Base-by-base conservation (phyloP, 1,140 invertebrate genomes). In the Drosophila sechellia region DNA sequence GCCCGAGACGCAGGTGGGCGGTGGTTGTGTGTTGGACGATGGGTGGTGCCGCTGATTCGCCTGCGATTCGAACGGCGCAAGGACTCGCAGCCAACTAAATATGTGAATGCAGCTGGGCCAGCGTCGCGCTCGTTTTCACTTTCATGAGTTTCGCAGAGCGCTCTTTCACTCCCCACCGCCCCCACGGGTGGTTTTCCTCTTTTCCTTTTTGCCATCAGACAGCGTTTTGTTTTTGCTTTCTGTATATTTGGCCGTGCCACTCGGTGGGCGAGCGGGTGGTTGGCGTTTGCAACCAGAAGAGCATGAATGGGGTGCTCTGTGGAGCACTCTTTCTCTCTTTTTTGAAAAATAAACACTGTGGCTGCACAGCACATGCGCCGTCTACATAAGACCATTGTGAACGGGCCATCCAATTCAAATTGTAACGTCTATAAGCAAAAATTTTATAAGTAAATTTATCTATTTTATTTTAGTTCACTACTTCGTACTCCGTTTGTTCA, bases 21-120 rank as follows among this genome's bases (percentile, higher is more conserved):
- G 27, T 34, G 66, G 17, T 10, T 39, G 31, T 48, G 37, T 34
- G 34, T 42, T 31, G 58, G 39, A 53, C 50, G 40, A 53, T 45
- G 37, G 56, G 56, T 11, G 35, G 35, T 49, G 66, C 22, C 43
- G 66, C 22, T 42, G 49, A 40, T 46, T 55, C 49, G 49, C 31
- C 46, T 53, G 50, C 49, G 64, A 73, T 46, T 56, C 59, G 77
- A 68, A 80, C 83, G 69, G 64, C 66, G 81, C 81, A 87, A 85
- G 81, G 81, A 87, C 81, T 86, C 83, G 79, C 84, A 87, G 81
- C 69, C 74, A 87, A 86, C 81, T 86, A 75, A 87, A 81, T 75
- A 59, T 79, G 56, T 61, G 76, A 83, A 76, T 83, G 80, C 80
- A 83, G 80, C 80, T 79, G 81, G 70, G 48, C 48, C 61, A 72